phyloP scores from a whole-genome alignment of 1,140 invertebrate species.

The Popillia japonica region DNA sequence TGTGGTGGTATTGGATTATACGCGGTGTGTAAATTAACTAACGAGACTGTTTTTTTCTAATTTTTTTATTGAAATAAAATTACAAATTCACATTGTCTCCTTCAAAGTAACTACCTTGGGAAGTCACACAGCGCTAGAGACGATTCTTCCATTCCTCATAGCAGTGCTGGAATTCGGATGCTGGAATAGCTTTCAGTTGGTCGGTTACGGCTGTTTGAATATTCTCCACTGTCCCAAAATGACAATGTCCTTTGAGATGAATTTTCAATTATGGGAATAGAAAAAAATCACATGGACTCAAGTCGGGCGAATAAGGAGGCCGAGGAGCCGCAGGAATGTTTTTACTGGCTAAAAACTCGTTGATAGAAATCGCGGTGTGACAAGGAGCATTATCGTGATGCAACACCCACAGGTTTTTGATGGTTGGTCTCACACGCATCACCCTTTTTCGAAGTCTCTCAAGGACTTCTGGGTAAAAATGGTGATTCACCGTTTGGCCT shows the following conservation, averaged over 20 bases:
- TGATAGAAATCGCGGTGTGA: slow-evolving; percentile 24
- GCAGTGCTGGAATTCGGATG: no score
- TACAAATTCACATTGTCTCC: no score
- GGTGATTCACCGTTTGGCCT: slow-evolving; percentile 52
- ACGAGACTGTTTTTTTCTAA: no score
- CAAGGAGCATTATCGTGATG: no score
- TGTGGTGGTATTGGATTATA: no score
- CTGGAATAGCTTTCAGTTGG: no score
- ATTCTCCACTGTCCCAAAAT: slow-evolving; percentile 37
- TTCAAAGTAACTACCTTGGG: no score
- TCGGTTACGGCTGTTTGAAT: slow-evolving; percentile 8
- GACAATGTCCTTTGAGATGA: slow-evolving; percentile 24
- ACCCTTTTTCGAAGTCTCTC: slow-evolving; percentile 46
- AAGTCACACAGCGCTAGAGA: no score
- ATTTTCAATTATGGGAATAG: slow-evolving; percentile 27
- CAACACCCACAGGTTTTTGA: background rate
- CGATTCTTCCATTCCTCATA: no score
- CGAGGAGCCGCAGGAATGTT: slow-evolving; percentile 39
- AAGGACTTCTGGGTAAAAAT: slow-evolving; percentile 53
- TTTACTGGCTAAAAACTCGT: slow-evolving; percentile 37
- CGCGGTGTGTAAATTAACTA: no score
- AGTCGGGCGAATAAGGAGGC: slow-evolving; percentile 35
- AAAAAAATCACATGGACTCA: slow-evolving; percentile 37
- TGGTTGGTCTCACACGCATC: slow-evolving; percentile 33
- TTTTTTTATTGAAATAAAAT: no score